phyloP scores from a whole-genome alignment of 2,113 vertebrate species.

The Lontra canadensis region DNA sequence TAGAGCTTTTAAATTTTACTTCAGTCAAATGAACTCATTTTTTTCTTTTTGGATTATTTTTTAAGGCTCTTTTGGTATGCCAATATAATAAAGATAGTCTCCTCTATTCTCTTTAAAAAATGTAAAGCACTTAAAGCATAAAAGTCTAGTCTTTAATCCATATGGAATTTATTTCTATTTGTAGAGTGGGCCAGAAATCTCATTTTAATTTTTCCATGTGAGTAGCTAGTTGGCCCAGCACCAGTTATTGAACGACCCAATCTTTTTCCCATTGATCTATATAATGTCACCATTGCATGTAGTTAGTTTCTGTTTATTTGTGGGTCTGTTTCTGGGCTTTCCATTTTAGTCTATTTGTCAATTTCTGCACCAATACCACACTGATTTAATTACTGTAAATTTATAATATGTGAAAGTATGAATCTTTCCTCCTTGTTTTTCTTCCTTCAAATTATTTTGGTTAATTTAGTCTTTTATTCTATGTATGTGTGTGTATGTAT shows the following conservation, averaged over 20 bases:
- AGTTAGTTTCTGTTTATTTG: background rate
- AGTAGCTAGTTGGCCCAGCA: background rate
- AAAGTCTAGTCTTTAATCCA: background rate
- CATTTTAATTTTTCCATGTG: background rate
- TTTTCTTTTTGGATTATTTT: background rate
- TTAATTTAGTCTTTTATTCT: background rate
- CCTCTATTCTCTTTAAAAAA: background rate
- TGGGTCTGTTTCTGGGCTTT: background rate
- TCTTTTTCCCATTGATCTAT: background rate
- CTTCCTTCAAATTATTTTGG: background rate
- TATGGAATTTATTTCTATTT: constrained; percentile 26
- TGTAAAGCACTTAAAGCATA: background rate
- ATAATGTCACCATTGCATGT: background rate
- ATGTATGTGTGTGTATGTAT: background rate
- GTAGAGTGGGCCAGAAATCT: background rate
- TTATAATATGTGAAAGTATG: background rate
- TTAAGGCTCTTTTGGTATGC: background rate
- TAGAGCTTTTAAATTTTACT: background rate
- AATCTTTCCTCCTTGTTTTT: background rate
- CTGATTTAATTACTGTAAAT: background rate
- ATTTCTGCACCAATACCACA: background rate
- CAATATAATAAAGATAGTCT: background rate
- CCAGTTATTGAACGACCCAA: background rate
- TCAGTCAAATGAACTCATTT: background rate
- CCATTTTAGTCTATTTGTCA: background rate